phyloP scores from a whole-genome alignment of 92 coral and sea anemone genomes.

The Zoanthus gigantus region DNA sequence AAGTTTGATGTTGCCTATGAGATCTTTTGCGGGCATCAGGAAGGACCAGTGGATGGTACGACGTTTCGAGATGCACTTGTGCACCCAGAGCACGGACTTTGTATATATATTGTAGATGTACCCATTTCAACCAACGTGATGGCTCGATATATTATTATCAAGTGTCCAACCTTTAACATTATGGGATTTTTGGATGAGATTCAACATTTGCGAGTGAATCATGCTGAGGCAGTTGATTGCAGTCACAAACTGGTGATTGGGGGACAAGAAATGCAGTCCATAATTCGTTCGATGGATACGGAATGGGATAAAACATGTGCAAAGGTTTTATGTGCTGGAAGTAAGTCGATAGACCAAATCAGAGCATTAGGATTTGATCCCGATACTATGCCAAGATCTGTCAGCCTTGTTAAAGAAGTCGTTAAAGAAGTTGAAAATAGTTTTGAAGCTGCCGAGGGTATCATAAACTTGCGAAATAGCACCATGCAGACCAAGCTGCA shows the following conservation, averaged over 20 bases:
- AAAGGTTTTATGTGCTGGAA: slow-evolving; percentile 39
- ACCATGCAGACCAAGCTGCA: slow-evolving; percentile 4
- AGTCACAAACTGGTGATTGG: background rate
- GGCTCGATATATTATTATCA: slow-evolving; percentile 4
- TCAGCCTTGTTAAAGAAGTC: slow-evolving; percentile 17
- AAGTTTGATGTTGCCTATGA: slow-evolving; percentile 43
- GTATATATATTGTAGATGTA: slow-evolving; percentile 30
- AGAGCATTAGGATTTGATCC: slow-evolving; percentile 42
- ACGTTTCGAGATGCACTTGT: slow-evolving; percentile 46
- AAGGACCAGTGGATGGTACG: slow-evolving; percentile 50
- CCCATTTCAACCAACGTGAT: slow-evolving; percentile 12
- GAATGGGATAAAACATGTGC: slow-evolving; percentile 66
- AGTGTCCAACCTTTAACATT: slow-evolving; percentile 13
- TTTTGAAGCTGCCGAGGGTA: background rate
- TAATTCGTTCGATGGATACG: slow-evolving; percentile 48
- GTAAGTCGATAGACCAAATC: slow-evolving; percentile 36
- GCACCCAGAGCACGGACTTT: slow-evolving; percentile 50
- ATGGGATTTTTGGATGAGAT: slow-evolving; percentile 27
- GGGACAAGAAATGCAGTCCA: slow-evolving; percentile 30
- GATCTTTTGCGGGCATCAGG: slow-evolving; percentile 47
- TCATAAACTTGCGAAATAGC: background rate
- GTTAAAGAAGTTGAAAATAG: slow-evolving; percentile 9
- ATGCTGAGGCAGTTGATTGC: background rate
- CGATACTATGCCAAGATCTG: slow-evolving; percentile 13
- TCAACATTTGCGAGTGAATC: background rate